Conservation (phyloP, 2,113 vertebrate genomes). For the Aleadryas rufinucha region DNA sequence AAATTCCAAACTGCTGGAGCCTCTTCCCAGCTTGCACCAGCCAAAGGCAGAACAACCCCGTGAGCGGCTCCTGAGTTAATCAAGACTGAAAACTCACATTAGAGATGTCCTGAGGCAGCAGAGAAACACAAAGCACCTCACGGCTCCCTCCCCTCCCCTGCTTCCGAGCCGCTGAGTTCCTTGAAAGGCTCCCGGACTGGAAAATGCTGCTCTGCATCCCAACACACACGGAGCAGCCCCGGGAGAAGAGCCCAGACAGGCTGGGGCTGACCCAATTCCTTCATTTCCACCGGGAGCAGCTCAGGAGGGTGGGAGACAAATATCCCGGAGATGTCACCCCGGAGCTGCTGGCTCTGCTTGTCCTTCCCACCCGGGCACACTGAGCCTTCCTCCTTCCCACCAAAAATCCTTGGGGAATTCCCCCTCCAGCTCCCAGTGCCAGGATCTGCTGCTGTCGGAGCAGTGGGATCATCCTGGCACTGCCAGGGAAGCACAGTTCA, state of each 20-base stretch:
- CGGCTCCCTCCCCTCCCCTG: not conserved
- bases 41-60: not conserved
- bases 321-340: not conserved
- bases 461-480: not conserved
- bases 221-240: not conserved
- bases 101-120: not conserved
- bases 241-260: not conserved
- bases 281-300: not conserved
- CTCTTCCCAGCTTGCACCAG: not conserved
- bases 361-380: not conserved
- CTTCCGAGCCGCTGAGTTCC: not conserved
- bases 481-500: not conserved
- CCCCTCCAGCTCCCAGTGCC: not conserved
- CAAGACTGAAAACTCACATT: not conserved
- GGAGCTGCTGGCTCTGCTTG: not conserved
- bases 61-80: not conserved
- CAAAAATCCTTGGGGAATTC: not conserved
- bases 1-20: not conserved
- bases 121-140: not conserved
- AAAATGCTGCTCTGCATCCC: not conserved
- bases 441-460: not conserved
- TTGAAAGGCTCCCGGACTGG: not conserved
- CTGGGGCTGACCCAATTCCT: not conserved
- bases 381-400: not conserved
- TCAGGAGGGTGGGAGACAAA: not conserved